Base-by-base conservation (phyloP, 2,888 invertebrate species). In the Athalia cordata region DNA sequence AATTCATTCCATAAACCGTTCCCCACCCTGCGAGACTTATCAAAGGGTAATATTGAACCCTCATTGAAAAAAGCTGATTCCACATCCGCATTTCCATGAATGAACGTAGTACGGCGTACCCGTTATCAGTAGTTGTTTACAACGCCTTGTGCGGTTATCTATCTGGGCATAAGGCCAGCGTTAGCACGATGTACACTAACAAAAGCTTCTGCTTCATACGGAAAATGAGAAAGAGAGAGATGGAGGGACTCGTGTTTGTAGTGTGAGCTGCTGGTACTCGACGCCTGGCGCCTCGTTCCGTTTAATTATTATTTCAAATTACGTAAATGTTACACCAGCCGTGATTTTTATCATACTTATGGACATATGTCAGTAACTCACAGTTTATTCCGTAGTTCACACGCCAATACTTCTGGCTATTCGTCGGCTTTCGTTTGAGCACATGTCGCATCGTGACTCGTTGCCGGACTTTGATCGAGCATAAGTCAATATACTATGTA, bases 31-130 rank as follows among this genome's bases (percentile, higher is more conserved):
- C 15, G 29, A 8, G 52, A 52, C 67, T 72, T 72, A 62, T 61
- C 62, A 49, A 47, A 29, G 29, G 77, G 72, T 80, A 81, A 80
- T 84, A 84, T 84, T 80, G 82, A 84, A 80, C 82, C 80, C 81
- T 79, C 82, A 81, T 62, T 78, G 81, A 78, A 79, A 80, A 78
- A 77, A 75, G 52, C 79, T 74, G 79, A 81, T 81, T 79, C 78
- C 81, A 77, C 81, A 80, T 78, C 75, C 79, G 67, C 79, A 81
- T 79, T 83, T 81, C 84, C 81, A 83, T 84, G 84, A 84, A 84
- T 84, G 84, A 84, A 84, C 74, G 74, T 75, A 75, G 13, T 62
- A 61, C 49, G 15, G 9, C 66, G 29, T 52, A 11, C 70, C 11
- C 70, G 74, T 75, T 75, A 75, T 75, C 74, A 75, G 74, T 62